Percentiles rank a stretch among this genome's conserved stretches.
These are phyloP conservation scores for Chydorus sphaericus DNA, from an alignment of 2,888 invertebrate genomes.

Conservation along the genomic window DNA sequence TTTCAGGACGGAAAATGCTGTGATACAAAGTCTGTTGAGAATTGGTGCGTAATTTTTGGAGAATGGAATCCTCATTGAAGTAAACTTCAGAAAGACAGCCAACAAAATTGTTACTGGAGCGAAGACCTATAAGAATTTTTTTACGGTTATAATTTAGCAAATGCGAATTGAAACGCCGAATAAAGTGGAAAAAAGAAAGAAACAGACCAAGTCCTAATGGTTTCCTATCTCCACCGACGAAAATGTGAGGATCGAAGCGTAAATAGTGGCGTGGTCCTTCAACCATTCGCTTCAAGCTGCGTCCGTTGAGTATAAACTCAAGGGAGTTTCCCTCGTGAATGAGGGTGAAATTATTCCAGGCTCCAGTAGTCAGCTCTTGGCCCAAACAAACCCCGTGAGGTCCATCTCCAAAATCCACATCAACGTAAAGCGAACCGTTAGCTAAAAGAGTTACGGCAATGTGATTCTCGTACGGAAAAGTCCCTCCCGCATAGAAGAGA, in stretches of 20 bases:
- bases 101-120: slow-evolving; percentile 70
- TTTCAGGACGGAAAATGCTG: slow-evolving; percentile 64
- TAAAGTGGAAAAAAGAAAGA: not conserved
- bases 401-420: slow-evolving; percentile 54
- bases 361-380: slow-evolving; percentile 48
- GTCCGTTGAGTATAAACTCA: slow-evolving; percentile 58
- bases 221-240: slow-evolving; percentile 69
- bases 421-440: slow-evolving; percentile 66
- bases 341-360: slow-evolving; percentile 83
- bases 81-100: slow-evolving; percentile 83
- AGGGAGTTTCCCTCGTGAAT: slow-evolving; percentile 59
- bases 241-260: slow-evolving; percentile 85
- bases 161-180: no score
- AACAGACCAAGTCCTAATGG: slow-evolving; percentile 13
- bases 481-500: slow-evolving; percentile 82
- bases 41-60: slow-evolving; percentile 69
- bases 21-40: slow-evolving; percentile 57
- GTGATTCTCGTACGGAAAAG: slow-evolving; percentile 68
- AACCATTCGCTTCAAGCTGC: slow-evolving; percentile 50
- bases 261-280: slow-evolving; percentile 54
- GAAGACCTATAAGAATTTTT: slow-evolving; percentile 38
- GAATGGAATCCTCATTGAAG: slow-evolving; percentile 79
- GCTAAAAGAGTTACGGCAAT: slow-evolving; percentile 66
- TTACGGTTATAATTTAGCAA: not conserved
- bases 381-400: slow-evolving; percentile 16